Base-by-base conservation (phyloP, 2,888 invertebrate genomes). In the Drosophila mimetica region DNA sequence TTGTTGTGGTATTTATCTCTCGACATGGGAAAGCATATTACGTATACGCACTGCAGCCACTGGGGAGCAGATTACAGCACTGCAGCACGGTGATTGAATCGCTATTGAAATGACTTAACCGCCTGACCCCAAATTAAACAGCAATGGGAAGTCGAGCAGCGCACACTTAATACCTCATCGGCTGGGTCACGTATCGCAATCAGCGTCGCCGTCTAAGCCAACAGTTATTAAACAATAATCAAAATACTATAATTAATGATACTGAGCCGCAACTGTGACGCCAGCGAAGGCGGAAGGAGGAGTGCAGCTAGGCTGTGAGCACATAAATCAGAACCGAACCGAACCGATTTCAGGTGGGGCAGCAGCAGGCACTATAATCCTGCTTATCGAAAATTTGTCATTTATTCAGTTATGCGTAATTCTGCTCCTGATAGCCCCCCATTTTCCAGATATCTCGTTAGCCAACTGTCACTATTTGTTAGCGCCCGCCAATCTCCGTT, bases 381-480 rank as follows among this genome's bases (percentile, higher is more conserved):
- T 78, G 46, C 75, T 53, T 61, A 44, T 46, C 65, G 58, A 70
- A 41, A 67, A 69, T 71, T 80, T 64, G 50, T 82, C 65, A 81
- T 81, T 82, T 79, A 81, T 85, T 74, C 71, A 78, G 71, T 53
- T 61, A 34, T 57, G 55, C 55, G 47, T 57, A 57, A 47, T 47
- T 34, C 65, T 57, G 53, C 39, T 61, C 9, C 22, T 32, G 52
- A 44, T 55, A 60, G 60, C 51, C 71, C 64, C 53, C 65, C 11
- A 9, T 18, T 58, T 77, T 51, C 18, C 32, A 52, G 71, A 63
- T 80, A 80, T 86, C 86, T 86, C 77, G 69, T 84, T 84, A 82
- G 79, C 74, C 88, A 85, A 85, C 88, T 85, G 84, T 85, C 84
- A 85, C 71, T 61, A 85, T 85, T 85, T 70, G 86, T 87, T 88